phyloP scores from a whole-genome alignment of 2,797 vertebrate species.

The Enteromius paludinosus region DNA sequence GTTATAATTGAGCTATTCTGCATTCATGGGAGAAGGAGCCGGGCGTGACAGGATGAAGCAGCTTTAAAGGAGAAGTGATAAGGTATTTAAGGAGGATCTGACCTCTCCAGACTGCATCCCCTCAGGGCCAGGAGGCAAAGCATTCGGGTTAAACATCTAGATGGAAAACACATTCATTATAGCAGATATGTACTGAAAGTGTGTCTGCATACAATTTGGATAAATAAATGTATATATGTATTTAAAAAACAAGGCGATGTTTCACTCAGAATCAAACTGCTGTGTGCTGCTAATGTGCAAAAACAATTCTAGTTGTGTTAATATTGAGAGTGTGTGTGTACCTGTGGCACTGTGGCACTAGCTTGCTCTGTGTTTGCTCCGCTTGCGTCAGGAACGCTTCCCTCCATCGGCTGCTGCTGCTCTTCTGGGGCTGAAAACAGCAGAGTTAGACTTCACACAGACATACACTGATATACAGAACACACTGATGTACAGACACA shows the following conservation, averaged over 20 bases:
- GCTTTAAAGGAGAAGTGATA: neutral
- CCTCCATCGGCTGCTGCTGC: slow-evolving; percentile 81
- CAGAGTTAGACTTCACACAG: neutral
- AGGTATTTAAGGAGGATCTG: slow-evolving; percentile 56
- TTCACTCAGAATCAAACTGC: neutral
- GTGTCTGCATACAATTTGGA: neutral
- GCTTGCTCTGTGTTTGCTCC: slow-evolving; percentile 69
- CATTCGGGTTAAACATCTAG: slow-evolving; percentile 82
- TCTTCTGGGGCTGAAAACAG: slow-evolving; percentile 78
- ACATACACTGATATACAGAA: neutral
- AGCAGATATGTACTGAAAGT: neutral
- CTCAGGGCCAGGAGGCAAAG: slow-evolving; percentile 81
- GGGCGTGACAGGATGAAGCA: slow-evolving; percentile 39
- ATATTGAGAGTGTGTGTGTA: neutral
- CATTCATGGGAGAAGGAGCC: slow-evolving; percentile 28
- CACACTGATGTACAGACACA: neutral
- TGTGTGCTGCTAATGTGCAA: neutral
- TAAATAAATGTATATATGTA: neutral
- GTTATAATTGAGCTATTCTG: slow-evolving; percentile 15
- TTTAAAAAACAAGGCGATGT: neutral
- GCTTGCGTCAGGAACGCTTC: slow-evolving; percentile 71
- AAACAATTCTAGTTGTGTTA: neutral
- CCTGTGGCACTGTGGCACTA: slow-evolving; percentile 59
- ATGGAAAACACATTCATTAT: slow-evolving; percentile 10
- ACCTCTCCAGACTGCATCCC: slow-evolving; percentile 89